Percentiles rank a stretch among this genome's conserved stretches.
phyloP scores from a whole-genome alignment of 1,140 invertebrate species.

The Eurosta solidaginis region DNA sequence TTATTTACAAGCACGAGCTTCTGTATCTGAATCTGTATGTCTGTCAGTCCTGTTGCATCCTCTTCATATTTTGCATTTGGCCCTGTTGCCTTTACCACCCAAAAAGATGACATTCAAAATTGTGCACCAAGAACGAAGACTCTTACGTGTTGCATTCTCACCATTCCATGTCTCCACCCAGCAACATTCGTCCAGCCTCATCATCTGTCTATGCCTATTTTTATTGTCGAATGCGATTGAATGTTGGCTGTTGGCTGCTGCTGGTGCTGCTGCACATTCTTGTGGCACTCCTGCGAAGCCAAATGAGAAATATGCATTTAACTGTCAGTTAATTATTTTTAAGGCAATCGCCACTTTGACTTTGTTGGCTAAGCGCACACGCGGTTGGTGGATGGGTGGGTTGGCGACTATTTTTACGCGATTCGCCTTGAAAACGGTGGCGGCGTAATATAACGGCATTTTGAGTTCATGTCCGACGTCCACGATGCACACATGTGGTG shows the following conservation, averaged over 20 bases:
- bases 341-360: not conserved
- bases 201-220: not conserved
- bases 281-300: slow-evolving; percentile 52
- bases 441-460: not conserved
- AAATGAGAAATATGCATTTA: not conserved
- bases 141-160: not conserved
- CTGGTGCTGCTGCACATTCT: slow-evolving; percentile 40
- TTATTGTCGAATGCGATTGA: no score
- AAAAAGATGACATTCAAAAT: slow-evolving; percentile 10
- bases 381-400: not conserved
- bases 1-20: no score
- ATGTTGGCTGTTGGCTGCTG: not conserved
- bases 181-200: not conserved
- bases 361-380: not conserved
- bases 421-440: not conserved
- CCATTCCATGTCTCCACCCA: not conserved
- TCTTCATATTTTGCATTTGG: no score
- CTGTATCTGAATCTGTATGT: not conserved
- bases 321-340: slow-evolving; percentile 27
- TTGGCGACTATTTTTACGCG: slow-evolving; percentile 14
- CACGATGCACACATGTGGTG: slow-evolving; percentile 18
- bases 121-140: not conserved
- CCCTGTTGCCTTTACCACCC: not conserved
- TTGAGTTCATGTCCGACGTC: not conserved
- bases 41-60: not conserved